A percentile compares a stretch with the other conserved stretches of the same genome.
Evolutionary conservation across 92 coral and sea anemone genomes (phyloP).

Genomic region (Porites lobata): DNA sequence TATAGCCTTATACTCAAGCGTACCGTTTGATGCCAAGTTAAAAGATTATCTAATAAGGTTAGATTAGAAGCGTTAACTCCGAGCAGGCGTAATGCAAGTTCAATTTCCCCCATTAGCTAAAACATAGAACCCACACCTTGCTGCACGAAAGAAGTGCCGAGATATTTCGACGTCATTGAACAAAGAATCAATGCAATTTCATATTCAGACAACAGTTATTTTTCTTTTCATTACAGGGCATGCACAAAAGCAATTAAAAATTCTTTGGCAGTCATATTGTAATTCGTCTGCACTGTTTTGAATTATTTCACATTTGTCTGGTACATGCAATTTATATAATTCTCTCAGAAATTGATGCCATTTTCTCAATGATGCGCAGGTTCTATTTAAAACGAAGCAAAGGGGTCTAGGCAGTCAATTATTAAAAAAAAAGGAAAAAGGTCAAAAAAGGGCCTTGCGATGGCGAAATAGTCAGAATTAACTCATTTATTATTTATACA

Average conservation of each 20-base stretch:
- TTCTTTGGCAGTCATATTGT: background rate
- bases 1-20: background rate
- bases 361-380: background rate
- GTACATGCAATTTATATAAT: background rate
- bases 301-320: background rate
- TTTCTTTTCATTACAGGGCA: background rate
- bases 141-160: background rate
- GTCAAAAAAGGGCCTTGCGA: background rate
- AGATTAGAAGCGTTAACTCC: slow-evolving; percentile 3
- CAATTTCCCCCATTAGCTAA: background rate
- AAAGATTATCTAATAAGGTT: background rate
- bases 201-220: background rate
- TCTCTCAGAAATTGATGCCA: too few species aligned
- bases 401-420: too few species aligned
- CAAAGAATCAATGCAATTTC: background rate
- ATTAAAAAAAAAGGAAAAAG: too few species aligned
- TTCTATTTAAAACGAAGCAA: background rate
- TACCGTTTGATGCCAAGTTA: background rate
- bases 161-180: background rate
- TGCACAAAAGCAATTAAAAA: background rate
- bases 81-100: too few species aligned
- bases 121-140: background rate
- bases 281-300: background rate
- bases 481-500: slow-evolving; percentile 23
- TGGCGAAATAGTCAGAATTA: slow-evolving; percentile 14